Evolutionary conservation across 2,113 vertebrate genomes (phyloP), one percentile per base, ranked within the genome.

Genomic region (Aegithalos caudatus): DNA sequence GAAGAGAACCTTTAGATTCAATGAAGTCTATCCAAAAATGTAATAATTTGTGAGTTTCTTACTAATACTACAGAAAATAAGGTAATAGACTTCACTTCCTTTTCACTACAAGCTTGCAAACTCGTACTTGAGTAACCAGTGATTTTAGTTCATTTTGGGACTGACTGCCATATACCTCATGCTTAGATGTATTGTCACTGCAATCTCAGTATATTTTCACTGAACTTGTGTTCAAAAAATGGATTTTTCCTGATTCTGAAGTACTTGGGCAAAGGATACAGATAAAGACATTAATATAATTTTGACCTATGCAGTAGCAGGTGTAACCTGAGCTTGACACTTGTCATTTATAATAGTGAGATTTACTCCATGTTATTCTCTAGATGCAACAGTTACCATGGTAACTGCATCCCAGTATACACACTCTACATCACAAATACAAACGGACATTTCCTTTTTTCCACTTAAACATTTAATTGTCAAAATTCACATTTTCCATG

Each of bases 201-300:
- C 60, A 76, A 57, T 33, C 72, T 71, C 44, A 80, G 42, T 56
- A 57, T 51, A 86, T 67, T 92, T 91, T 72, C 88, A 67, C 51
- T 64, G 78, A 81, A 85, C 47, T 83, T 74, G 28, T 21, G 53
- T 64, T 84, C 62, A 65, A 87, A 86, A 89, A 70, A 86, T 38
- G 51, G 76, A 82, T 33, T 14, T 50, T 77, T 87, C 58, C 79
- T 71, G 56, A 70, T 87, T 93, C 61, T 86, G 50, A 91, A 97
- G 77, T 69, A 79, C 76, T 64, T 80, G 81, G 65, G 87, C 88
- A 96, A 92, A 84, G 62, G 86, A 94, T 62, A 66, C 18, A 77
- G 85, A 97, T 95, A 95, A 97, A 95, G 93, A 92, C 70, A 96
- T 97, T 94, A 95, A 95, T 97, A 92, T 89, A 95, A 97, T 96